Evolutionary conservation across 2,888 invertebrate genomes (phyloP).

Genomic region (Abscondita cerata): DNA sequence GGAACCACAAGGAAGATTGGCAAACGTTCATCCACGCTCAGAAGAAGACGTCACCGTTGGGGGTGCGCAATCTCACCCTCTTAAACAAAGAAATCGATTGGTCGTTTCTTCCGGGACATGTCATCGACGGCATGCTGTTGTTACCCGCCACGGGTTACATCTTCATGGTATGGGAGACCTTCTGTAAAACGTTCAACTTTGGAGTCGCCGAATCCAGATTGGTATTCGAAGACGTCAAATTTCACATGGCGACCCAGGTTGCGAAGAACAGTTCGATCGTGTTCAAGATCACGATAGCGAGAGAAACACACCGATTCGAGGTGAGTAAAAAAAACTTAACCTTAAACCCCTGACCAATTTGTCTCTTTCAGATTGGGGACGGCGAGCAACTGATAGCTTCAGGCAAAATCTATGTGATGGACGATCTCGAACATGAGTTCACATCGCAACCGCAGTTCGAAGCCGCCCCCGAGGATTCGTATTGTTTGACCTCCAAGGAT

Average conservation of each 20-base stretch:
- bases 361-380: background rate
- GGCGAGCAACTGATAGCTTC: background rate
- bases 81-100: constrained; percentile 70
- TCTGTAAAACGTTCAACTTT: constrained; percentile 57
- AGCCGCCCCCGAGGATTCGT: too few relatives aligned
- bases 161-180: constrained; percentile 62
- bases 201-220: constrained; percentile 61
- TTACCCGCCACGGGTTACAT: constrained; percentile 69
- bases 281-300: constrained; percentile 45
- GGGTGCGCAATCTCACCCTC: constrained; percentile 69
- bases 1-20: constrained; percentile 87
- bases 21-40: constrained; percentile 71
- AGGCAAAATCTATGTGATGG: background rate
- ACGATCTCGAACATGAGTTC: background rate
- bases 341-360: constrained; percentile 16
- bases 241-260: constrained; percentile 65
- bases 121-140: constrained; percentile 73
- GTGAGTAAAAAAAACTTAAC: constrained; percentile 32
- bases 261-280: constrained; percentile 53
- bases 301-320: constrained; percentile 49
- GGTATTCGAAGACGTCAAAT: constrained; percentile 65
- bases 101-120: constrained; percentile 79
- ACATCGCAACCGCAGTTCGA: background rate
- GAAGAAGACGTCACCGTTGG: constrained; percentile 68
- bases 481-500: constrained; percentile 12